Evolutionary conservation across 2,113 vertebrate genomes (phyloP).

Genomic region (Anoura caudifer): DNA sequence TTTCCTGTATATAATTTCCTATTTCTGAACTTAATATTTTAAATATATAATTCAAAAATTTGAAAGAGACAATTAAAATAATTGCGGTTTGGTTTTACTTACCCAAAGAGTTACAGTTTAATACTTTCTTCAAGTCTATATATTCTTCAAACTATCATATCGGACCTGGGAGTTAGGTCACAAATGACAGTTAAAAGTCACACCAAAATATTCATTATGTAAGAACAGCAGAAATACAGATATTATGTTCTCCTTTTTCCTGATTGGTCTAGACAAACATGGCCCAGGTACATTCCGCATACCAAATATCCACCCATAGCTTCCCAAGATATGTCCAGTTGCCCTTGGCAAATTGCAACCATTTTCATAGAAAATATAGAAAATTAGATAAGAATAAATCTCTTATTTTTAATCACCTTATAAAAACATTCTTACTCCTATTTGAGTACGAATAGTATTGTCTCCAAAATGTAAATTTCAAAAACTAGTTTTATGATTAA

Average conservation of each 20-base stretch:
- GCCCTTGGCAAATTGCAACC: neutral
- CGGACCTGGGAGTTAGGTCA: neutral
- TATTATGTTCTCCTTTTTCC: neutral
- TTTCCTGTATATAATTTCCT: neutral
- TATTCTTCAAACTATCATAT: neutral
- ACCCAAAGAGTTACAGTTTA: neutral
- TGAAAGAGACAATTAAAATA: neutral
- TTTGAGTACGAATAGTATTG: neutral
- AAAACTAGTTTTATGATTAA: neutral
- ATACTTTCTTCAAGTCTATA: neutral
- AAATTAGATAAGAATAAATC: neutral
- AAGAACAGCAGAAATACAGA: neutral
- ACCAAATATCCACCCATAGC: neutral
- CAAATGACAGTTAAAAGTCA: neutral
- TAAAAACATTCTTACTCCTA: neutral
- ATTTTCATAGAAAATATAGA: neutral
- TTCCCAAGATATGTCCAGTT: neutral
- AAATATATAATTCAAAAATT: neutral
- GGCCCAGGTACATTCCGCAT: neutral
- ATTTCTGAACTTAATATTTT: neutral
- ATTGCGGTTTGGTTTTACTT: neutral
- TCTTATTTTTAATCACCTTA: neutral
- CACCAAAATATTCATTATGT: neutral
- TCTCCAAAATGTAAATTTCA: neutral
- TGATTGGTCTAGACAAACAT: neutral